Percentiles rank a stretch among this genome's conserved stretches.
Conservation (phyloP, 2,113 vertebrate genomes). For the mouse (Mus musculus) region GRCm39 chr16:5223001-5223500, state of each 20-base stretch:
- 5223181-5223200: background rate
- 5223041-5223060: conserved; percentile 7
- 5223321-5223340: background rate
- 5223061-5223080: background rate
- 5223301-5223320: background rate
- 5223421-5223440: background rate
- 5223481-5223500: background rate
- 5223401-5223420: background rate
- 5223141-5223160: background rate
- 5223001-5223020: background rate
- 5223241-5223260: background rate
- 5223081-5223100: background rate
- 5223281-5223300: background rate
- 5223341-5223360: background rate
- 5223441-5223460: background rate
- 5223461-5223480: background rate
- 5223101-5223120: background rate
- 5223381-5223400: background rate
- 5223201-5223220: background rate
- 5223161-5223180: background rate
- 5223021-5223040: background rate
- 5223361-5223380: background rate
- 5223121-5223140: background rate
- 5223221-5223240: too few relatives aligned
- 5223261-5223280: background rate